phyloP scores from a whole-genome alignment of 1,140 invertebrate species.

The Archivesica marissinica region DNA sequence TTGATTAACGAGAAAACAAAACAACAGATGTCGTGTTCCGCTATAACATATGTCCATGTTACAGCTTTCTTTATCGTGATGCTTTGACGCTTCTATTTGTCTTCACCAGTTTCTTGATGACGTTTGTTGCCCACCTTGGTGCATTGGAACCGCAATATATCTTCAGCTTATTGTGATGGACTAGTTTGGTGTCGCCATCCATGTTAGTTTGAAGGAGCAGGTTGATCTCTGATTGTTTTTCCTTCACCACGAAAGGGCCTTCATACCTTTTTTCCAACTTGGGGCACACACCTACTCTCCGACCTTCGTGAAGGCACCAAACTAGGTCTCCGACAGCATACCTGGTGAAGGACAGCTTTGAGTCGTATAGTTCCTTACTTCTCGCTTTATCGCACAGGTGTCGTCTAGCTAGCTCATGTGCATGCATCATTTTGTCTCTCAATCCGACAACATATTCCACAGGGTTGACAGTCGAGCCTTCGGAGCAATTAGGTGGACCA shows the following conservation, averaged over 20 bases:
- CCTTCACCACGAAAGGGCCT: not conserved
- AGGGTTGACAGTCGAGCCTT: too few species aligned
- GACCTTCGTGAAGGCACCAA: not conserved
- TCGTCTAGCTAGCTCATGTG: slow-evolving; percentile 19
- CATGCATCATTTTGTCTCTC: not conserved
- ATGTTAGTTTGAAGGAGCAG: too few species aligned
- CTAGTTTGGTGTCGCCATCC: not conserved
- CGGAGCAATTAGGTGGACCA: not conserved
- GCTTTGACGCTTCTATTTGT: too few species aligned
- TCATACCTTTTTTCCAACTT: not conserved
- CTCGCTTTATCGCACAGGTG: too few species aligned
- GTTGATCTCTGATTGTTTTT: not conserved
- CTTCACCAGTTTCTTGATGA: too few species aligned
- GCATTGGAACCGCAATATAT: not conserved
- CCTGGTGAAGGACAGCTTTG: not conserved
- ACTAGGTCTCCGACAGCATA: not conserved
- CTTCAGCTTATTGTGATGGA: not conserved
- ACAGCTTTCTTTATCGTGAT: too few species aligned
- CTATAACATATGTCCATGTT: too few species aligned
- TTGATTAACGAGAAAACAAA: too few species aligned
- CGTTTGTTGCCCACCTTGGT: not conserved
- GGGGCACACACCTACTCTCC: not conserved
- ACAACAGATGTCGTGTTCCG: too few species aligned
- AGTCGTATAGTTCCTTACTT: slow-evolving; percentile 8
- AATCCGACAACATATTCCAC: too few species aligned